Base-by-base conservation (phyloP, 1,140 invertebrate genomes). In the Temnothorax nylanderi region DNA sequence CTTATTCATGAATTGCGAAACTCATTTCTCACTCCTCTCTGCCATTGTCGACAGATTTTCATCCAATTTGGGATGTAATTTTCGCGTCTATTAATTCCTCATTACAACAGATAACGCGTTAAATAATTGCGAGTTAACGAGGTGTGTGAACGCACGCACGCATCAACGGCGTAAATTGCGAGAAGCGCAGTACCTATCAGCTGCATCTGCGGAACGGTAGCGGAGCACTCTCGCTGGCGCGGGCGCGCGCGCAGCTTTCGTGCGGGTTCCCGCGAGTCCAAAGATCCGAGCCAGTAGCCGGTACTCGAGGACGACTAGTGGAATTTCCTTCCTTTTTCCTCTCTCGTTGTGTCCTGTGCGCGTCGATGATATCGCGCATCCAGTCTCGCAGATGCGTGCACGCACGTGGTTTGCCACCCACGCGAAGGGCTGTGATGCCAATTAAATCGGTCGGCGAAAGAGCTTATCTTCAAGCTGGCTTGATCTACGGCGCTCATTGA, bases 391-490 rank as follows among this genome's bases (percentile, higher is more conserved):
- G 13, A 82, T 72, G 49, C 51, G 75, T 75, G 51, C 72, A 34
- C 56, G 62, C 49, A 71, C 60, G 58, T 69, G 82, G 47, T 80
- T 89, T 34, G 51, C 88, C 87, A 89, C 88, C 87, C 72, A 78
- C 88, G 81, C 49, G 56, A 84, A 56, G 47, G 56, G 16, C 13
- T 37, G 64, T 54, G 62, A 49, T 60, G 74, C 51, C 82, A 88
- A 89, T 89, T 89, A 89, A 89, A 89, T 89, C 76, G 88, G 84
- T 77, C 76, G 88, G 84, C 88, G 88, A 82, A 89, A 89, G 88
- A 56, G 69, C 49, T 88, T 88, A 85, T 51, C 60, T 51, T 21
- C 76, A 60, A 74, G 47, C 51, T 21, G 64, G 11, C 69, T 88
- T 88, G 86, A 88, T 80, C 60, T 86, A 78, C 75, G 82, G 54